A percentile compares a stretch with the other conserved stretches of the same genome.
phyloP scores from a whole-genome alignment of 2,113 vertebrate genomes.

The Caracal caracal region DNA sequence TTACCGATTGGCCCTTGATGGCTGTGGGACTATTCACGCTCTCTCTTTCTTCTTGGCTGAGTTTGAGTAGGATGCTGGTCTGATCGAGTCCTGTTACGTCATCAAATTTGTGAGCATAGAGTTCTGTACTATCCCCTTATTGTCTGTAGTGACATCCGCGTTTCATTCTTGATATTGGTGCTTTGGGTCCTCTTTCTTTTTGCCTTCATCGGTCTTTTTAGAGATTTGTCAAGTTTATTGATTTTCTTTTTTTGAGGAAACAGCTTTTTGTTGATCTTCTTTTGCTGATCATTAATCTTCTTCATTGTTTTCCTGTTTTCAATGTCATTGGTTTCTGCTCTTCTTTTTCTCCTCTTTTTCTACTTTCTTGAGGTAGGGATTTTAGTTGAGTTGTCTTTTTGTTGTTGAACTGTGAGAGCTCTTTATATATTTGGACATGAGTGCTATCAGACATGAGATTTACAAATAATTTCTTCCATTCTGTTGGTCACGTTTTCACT shows the following conservation, averaged over 20 bases:
- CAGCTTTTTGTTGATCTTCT: not conserved
- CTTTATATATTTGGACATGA: not conserved
- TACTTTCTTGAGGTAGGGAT: not conserved
- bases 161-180: not conserved
- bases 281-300: not conserved
- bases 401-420: not conserved
- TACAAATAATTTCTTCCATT: not conserved
- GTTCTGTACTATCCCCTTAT: rapidly evolving
- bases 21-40: not conserved
- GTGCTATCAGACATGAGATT: not conserved
- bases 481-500: not conserved
- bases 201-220: not conserved
- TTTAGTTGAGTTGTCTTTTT: not conserved
- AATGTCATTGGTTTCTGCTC: not conserved
- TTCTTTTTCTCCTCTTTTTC: not conserved
- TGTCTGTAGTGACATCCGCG: not conserved
- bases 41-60: not conserved
- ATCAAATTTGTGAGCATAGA: not conserved
- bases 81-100: rapidly evolving
- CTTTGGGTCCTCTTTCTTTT: not conserved
- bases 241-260: not conserved
- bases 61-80: not conserved
- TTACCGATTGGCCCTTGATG: not conserved
- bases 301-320: not conserved
- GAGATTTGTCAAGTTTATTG: not conserved